A percentile compares a stretch with the other conserved stretches of the same genome.
Conservation (phyloP, 2,797 vertebrate species). For the Zenarchopterus dispar region DNA sequence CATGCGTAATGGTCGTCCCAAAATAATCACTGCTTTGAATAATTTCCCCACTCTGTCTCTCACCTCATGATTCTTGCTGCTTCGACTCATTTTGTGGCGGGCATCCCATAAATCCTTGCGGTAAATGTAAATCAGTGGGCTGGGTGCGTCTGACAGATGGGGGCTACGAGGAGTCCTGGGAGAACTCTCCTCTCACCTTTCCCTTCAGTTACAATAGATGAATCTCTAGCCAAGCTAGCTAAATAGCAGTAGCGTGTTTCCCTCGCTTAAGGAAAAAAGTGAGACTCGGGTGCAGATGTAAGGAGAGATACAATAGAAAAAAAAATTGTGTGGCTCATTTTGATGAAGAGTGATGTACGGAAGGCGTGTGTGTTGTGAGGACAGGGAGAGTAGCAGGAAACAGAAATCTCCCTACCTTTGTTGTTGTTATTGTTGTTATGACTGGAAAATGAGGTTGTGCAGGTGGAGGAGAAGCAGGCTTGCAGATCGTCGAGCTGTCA, state of each 20-base stretch:
- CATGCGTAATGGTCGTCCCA: slow-evolving; percentile 91
- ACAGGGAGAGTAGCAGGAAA: slow-evolving; percentile 28
- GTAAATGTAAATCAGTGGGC: slow-evolving; percentile 92
- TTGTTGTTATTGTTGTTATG: slow-evolving; percentile 76
- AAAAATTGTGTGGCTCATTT: slow-evolving; percentile 34
- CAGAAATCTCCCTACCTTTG: slow-evolving; percentile 59
- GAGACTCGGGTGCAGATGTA: slow-evolving; percentile 34
- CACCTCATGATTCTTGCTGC: slow-evolving; percentile 90
- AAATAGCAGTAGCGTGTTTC: slow-evolving; percentile 79
- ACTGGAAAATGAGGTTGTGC: slow-evolving; percentile 76
- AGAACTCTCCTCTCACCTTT: slow-evolving; percentile 93
- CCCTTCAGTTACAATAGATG: slow-evolving; percentile 92
- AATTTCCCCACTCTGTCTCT: slow-evolving; percentile 83
- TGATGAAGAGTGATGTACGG: slow-evolving; percentile 58
- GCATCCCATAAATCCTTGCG: slow-evolving; percentile 95
- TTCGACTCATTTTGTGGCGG: slow-evolving; percentile 91
- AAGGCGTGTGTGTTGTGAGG: slow-evolving; percentile 27
- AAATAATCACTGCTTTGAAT: slow-evolving; percentile 96
- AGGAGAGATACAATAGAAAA: slow-evolving; percentile 10
- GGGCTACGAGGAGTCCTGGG: slow-evolving; percentile 86
- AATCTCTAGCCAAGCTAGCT: slow-evolving; percentile 79
- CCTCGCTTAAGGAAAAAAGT: slow-evolving; percentile 78
- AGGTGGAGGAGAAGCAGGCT: slow-evolving; percentile 81
- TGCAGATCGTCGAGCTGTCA: slow-evolving; percentile 87
- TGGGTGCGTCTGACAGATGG: slow-evolving; percentile 89